Conservation (phyloP, 2,888 invertebrate species). For the Hofmannophila pseudospretella region DNA sequence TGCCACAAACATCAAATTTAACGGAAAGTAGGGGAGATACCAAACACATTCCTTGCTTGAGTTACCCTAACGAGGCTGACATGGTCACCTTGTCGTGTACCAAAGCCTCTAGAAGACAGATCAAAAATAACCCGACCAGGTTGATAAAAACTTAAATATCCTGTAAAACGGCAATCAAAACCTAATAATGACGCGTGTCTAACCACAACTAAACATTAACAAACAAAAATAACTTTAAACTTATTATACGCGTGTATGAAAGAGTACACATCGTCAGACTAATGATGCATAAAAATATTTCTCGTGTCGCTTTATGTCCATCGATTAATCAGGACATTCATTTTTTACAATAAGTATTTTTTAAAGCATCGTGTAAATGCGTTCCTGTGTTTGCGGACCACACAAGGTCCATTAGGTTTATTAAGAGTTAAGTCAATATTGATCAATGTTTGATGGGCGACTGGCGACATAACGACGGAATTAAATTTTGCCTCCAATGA, state of each 20-base stretch:
- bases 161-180: too few species aligned
- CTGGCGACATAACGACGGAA: constrained; percentile 45
- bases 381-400: constrained; percentile 39
- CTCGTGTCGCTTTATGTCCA: constrained; percentile 60
- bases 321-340: constrained; percentile 66
- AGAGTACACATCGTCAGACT: constrained; percentile 42
- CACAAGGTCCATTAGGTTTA: constrained; percentile 60
- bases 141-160: too few species aligned
- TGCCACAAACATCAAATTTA: too few species aligned
- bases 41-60: too few species aligned
- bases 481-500: constrained; percentile 48
- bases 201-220: too few species aligned
- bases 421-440: constrained; percentile 71
- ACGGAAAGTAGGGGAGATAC: too few species aligned
- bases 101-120: too few species aligned
- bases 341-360: constrained; percentile 33
- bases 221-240: too few species aligned
- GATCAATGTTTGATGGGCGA: constrained; percentile 52
- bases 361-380: constrained; percentile 46
- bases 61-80: too few species aligned
- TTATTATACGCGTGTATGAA: constrained; percentile 26
- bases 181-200: too few species aligned
- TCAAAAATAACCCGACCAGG: too few species aligned
- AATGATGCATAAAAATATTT: constrained; percentile 75
- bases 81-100: too few species aligned